Conservation (phyloP, 2,113 vertebrate genomes). For the Pelvicachromis taeniatus region DNA sequence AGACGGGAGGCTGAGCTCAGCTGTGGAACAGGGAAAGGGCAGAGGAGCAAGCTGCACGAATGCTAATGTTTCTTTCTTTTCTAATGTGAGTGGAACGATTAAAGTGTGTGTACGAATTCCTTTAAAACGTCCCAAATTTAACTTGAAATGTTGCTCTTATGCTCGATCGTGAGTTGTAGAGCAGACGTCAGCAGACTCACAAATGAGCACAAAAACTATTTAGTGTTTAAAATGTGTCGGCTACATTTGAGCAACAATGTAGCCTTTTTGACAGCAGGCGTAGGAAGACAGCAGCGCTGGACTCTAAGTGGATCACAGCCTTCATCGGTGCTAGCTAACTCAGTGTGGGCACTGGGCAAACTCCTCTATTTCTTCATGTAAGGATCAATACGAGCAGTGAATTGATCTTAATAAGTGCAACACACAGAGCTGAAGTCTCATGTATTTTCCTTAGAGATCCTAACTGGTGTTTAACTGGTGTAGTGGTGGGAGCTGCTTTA, state of each 20-base stretch:
- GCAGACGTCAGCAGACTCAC: neutral
- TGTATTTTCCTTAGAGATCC: neutral
- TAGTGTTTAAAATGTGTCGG: neutral
- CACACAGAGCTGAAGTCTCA: accelerated
- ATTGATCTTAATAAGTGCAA: neutral
- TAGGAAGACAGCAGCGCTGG: accelerated
- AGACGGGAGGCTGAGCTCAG: neutral
- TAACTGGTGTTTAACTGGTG: neutral
- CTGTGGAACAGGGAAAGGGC: slow-evolving; percentile 1
- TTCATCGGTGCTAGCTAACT: neutral
- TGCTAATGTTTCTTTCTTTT: neutral
- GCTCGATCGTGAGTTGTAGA: accelerated
- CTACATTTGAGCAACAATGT: neutral
- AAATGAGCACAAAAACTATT: accelerated
- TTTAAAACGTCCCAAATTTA: neutral
- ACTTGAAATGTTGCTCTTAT: neutral
- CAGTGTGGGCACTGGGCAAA: neutral
- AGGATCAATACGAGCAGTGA: neutral
- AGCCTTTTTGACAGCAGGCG: accelerated
- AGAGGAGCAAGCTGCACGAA: slow-evolving; percentile 10
- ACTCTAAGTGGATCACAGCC: neutral
- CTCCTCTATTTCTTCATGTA: neutral
- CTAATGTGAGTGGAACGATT: neutral
- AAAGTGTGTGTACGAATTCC: neutral
- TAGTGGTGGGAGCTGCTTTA: neutral